Evolutionary conservation across 2,113 vertebrate genomes (phyloP).

Genomic region (Pachypanchax playfairii): DNA sequence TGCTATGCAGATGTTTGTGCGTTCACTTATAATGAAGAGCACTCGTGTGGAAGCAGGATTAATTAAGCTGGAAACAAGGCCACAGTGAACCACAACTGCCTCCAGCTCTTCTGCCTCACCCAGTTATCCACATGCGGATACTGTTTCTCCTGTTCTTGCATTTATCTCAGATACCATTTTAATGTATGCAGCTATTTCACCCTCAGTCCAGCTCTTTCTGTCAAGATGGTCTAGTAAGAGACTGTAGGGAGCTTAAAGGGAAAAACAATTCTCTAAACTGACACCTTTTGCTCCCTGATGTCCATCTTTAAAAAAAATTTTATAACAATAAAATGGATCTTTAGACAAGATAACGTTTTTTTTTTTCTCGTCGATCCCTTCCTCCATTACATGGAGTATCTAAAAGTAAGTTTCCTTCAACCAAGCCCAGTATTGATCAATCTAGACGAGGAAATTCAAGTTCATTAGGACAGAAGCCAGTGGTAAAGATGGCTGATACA

Average conservation of each 20-base stretch:
- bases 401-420: no score
- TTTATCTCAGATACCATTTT: neutral
- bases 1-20: neutral
- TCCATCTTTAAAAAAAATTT: neutral
- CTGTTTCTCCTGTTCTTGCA: neutral
- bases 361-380: no score
- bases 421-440: no score
- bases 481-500: no score
- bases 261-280: neutral
- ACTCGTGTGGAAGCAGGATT: conserved; percentile 36
- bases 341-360: no score
- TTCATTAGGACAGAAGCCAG: no score
- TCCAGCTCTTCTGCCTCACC: conserved; percentile 19
- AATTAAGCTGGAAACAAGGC: conserved; percentile 57
- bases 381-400: no score
- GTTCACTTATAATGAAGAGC: conserved; percentile 2
- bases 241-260: neutral
- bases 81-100: conserved; percentile 18
- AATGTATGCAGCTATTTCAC: neutral
- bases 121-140: neutral
- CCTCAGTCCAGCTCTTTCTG: neutral
- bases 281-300: neutral
- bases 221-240: neutral
- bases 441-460: no score
- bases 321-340: neutral